phyloP scores from a whole-genome alignment of 1,140 invertebrate species.

The Caerostris extrusa region DNA sequence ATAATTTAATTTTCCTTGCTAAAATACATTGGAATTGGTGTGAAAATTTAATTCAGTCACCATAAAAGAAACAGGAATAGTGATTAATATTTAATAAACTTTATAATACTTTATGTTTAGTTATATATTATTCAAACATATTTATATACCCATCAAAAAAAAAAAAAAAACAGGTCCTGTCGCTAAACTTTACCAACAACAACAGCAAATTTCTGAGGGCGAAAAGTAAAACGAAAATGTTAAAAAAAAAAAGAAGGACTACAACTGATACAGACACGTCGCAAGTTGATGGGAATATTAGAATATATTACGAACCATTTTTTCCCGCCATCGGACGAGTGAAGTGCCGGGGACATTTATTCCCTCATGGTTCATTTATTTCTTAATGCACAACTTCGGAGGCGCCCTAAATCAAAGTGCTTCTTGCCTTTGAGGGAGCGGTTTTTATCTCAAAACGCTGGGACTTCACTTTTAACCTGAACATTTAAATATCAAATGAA shows the following conservation, averaged over 20 bases:
- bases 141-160: constrained; percentile 2
- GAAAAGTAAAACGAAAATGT: not conserved
- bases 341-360: not conserved
- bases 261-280: not conserved
- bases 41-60: no score
- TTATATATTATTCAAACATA: not conserved
- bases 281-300: constrained; percentile 45
- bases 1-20: no score
- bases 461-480: not conserved
- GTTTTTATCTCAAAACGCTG: not conserved
- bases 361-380: constrained; percentile 39
- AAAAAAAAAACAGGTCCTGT: not conserved
- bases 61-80: no score
- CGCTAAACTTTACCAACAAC: constrained; percentile 3
- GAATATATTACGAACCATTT: constrained; percentile 45
- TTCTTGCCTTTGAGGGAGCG: not conserved
- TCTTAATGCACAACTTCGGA: constrained; percentile 40
- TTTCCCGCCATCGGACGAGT: not conserved
- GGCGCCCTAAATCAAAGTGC: constrained; percentile 36
- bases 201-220: no score
- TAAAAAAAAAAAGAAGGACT: not conserved
- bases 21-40: no score
- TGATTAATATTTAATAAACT: no score
- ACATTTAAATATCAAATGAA: constrained; percentile 55
- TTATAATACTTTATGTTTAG: no score